These are phyloP conservation scores for Serrognathus titanus DNA, from an alignment of 2,888 invertebrate species.

Conservation along the genomic window DNA sequence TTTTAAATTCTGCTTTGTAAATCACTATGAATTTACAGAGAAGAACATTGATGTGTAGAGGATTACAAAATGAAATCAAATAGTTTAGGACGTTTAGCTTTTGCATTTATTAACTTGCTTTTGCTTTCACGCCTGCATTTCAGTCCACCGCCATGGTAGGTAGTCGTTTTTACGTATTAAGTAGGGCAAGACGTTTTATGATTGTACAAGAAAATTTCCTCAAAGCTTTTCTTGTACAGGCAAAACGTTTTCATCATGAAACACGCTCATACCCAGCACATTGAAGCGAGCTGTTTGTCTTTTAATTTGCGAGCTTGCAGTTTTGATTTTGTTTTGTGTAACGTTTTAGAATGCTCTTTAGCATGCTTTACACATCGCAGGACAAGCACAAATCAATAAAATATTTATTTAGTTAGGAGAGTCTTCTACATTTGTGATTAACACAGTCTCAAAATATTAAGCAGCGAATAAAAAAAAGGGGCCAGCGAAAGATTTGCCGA, in stretches of 20 bases:
- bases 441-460: no score
- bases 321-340: not conserved
- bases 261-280: not conserved
- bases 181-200: not conserved
- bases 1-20: no score
- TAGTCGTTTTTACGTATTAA: constrained; percentile 39
- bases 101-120: constrained; percentile 43
- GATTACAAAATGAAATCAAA: not conserved
- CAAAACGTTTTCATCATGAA: not conserved
- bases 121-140: constrained; percentile 49
- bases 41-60: no score
- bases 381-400: no score
- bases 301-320: constrained; percentile 4
- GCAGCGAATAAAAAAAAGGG: no score
- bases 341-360: no score
- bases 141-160: constrained; percentile 52
- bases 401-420: no score
- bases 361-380: no score
- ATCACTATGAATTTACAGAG: no score
- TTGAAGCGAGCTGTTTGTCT: not conserved
- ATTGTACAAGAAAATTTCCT: not conserved
- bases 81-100: constrained; percentile 22
- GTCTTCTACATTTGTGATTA: no score
- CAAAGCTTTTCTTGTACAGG: constrained; percentile 1
- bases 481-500: no score